Evolutionary conservation across 2,797 vertebrate species (phyloP).

Genomic region (Esox lucius): DNA sequence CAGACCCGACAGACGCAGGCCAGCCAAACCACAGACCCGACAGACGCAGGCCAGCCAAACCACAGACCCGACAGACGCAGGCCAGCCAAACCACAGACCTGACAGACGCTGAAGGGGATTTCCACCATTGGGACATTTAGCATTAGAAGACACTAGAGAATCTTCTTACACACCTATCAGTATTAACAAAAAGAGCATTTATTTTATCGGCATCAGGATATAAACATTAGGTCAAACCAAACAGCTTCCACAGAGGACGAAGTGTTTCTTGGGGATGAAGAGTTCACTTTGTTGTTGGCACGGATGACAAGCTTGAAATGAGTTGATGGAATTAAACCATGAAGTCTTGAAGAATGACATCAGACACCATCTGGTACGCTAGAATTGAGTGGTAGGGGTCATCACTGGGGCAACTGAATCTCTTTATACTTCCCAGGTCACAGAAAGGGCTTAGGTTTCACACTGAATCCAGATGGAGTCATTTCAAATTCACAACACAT

Average conservation of each 20-base stretch:
- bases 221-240: not conserved
- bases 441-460: constrained; percentile 37
- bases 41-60: too few relatives aligned
- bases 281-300: not conserved
- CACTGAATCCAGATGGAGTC: not conserved
- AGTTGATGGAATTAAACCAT: constrained; percentile 42
- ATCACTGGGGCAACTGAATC: constrained; percentile 43
- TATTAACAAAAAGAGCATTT: not conserved
- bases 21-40: too few relatives aligned
- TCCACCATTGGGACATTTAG: constrained; percentile 19
- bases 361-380: constrained; percentile 67
- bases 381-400: constrained; percentile 34
- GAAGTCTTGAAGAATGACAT: constrained; percentile 49
- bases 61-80: too few relatives aligned
- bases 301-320: not conserved
- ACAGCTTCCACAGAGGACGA: not conserved
- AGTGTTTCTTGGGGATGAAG: not conserved
- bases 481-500: constrained; percentile 25
- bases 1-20: too few relatives aligned
- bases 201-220: not conserved
- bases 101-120: constrained; percentile 27
- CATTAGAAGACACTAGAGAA: not conserved
- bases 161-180: not conserved
- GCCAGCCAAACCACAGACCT: too few relatives aligned
- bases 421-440: constrained; percentile 40